Base-by-base conservation (phyloP, 2,888 invertebrate species). In the Drepanosiphum platanoidis region DNA sequence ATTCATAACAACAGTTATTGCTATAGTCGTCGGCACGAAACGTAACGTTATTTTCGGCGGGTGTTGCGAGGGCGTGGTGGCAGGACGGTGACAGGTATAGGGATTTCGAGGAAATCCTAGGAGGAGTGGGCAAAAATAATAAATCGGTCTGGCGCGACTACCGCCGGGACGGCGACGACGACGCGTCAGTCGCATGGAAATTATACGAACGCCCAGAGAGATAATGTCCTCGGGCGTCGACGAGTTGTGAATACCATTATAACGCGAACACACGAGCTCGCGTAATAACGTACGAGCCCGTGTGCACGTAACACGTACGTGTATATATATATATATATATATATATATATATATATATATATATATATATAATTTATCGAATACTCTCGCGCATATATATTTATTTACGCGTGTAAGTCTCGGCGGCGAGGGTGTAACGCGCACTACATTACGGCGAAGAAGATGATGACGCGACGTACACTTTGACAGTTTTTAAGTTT, bases 141-240 rank as follows among this genome's bases (percentile, higher is more conserved):
- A 61, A 61, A 61, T 61, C 61, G 61, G 61, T 61, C 58, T 58
- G 18, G 15, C 8, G 3, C 46, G 46, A 11, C 52, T 15, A 3
- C 22, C n/a, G n/a, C n/a, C n/a, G n/a, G n/a, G 52, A 3, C 22
- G 52, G 3, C 46, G 46, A 15, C 52, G 52, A 52, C 52, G 52
- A 61, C 61, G 61, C 27, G 61, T 61, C 61, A 61, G 22, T 61
- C n/a, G 61, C 61, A 27, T 61, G n/a, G 61, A 61, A 61, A 61
- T 61, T 61, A 61, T 61, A 52, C 9, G 9, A 52, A 27, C 61
- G 61, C 61, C 22, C 61, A 1, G 61, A 61, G 61, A 61, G 61
- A 61, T 61, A 61, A 61, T 61, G 61, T 61, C 61, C 61, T 61
- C 61, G 61, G 61, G 61, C 61, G 8, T 8, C 61, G 61, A 61